Percentiles rank a stretch among this genome's conserved stretches.
Conservation (phyloP, 2,797 vertebrate species). For the Limosa lapponica region DNA sequence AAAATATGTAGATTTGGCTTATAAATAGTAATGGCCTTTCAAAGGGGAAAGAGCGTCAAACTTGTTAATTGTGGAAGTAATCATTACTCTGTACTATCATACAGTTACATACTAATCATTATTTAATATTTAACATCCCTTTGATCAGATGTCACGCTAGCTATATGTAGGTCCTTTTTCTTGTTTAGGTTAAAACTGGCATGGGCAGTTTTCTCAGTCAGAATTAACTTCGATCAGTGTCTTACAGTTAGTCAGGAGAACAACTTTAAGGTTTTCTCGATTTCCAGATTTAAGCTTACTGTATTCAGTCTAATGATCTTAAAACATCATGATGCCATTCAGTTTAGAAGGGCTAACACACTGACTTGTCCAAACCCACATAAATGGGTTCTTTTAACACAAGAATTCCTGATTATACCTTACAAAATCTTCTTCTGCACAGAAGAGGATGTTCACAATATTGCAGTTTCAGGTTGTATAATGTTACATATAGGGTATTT, state of each 20-base stretch:
- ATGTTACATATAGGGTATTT: neutral
- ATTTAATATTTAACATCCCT: neutral
- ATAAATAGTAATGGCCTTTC: neutral
- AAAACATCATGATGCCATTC: neutral
- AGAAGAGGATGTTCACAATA: neutral
- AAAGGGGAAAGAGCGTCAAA: neutral
- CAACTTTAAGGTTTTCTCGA: neutral
- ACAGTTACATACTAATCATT: neutral
- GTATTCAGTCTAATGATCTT: neutral
- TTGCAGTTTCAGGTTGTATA: neutral
- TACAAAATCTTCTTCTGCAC: neutral
- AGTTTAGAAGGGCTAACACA: neutral
- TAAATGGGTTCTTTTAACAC: neutral
- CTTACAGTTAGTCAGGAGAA: neutral
- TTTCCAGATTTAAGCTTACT: neutral
- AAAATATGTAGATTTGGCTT: conserved; percentile 16
- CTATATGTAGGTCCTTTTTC: neutral
- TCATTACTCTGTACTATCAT: neutral
- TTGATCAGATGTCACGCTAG: neutral
- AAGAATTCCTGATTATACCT: neutral
- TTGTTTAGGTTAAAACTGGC: neutral
- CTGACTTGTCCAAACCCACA: neutral
- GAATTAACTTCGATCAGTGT: neutral
- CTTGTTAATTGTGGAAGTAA: neutral
- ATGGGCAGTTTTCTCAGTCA: neutral